Base-by-base conservation (phyloP, 2,888 invertebrate species). In the Villa cingulata region DNA sequence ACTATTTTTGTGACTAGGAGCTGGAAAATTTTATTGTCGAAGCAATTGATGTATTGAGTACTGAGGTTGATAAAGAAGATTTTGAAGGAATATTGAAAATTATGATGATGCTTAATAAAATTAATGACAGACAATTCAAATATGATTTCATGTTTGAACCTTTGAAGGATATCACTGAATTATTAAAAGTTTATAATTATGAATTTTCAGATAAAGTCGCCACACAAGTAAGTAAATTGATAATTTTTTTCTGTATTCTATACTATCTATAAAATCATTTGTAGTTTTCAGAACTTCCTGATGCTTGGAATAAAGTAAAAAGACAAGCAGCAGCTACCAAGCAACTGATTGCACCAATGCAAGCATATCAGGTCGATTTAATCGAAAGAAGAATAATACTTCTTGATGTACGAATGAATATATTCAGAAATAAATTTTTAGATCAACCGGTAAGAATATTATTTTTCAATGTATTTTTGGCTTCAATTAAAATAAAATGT, bases 91-190 rank as follows among this genome's bases (percentile, higher is more conserved):
- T 96, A 3, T 73, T 95, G 2, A 75, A 77, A 46, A 83, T 91
- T 37, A 89, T 96, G 79, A 80, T 83, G 14, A 83, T 86, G 54
- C 71, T 96, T 37, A 79, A 80, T 53, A 72, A 75, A 58, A 80
- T 84, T n/a, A 78, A 83, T 57, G 92, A 94, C 53, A 74, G 82
- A 16, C 84, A 84, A 55, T 72, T 75, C 37, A 73, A 78, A 29
- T 91, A 91, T 2, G 91, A 92, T 56, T 77, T 75, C 37, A 89
- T 92, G 86, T 95, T 95, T 63, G 88, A 86, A 29, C 91, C 92
- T 0, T 70, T 94, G 1, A 80, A 84, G 52, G 83, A 87, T 56
- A 88, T 86, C 39, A 88, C 94, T 43, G 83, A 89, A 51, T 72
- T 94, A 12, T 74, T 95, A 12, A 83, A 82, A 59, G 75, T 78